Conservation (phyloP, 2,113 vertebrate genomes). For the Geococcyx californianus region DNA sequence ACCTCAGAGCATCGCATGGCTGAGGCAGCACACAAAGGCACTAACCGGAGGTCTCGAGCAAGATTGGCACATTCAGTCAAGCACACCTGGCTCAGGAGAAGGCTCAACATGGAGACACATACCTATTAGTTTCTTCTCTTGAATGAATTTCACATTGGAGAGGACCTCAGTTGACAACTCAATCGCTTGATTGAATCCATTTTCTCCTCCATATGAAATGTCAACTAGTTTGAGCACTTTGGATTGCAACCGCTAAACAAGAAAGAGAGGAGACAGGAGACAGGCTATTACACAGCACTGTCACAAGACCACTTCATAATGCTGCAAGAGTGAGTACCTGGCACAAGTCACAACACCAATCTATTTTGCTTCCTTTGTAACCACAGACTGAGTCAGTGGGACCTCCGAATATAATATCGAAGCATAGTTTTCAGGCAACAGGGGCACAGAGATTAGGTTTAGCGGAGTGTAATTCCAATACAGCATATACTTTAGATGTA, state of each 20-base stretch:
- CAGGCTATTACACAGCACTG: neutral
- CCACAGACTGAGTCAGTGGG: neutral
- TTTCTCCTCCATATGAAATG: constrained; percentile 98
- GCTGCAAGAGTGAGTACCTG: neutral
- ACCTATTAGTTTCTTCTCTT: constrained; percentile 99
- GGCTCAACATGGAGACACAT: neutral
- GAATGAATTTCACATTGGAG: constrained; percentile 99
- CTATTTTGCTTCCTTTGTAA: neutral
- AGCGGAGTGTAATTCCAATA: neutral
- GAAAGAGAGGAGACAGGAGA: neutral
- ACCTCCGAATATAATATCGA: neutral
- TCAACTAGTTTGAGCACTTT: constrained; percentile 99
- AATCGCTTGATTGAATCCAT: constrained; percentile 99
- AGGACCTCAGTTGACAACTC: constrained; percentile 98
- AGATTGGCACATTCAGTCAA: neutral
- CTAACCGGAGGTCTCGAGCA: neutral
- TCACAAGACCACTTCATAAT: neutral
- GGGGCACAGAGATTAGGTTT: neutral
- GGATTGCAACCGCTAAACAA: constrained; percentile 90
- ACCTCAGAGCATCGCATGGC: neutral
- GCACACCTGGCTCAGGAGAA: neutral
- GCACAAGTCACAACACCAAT: neutral
- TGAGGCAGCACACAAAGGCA: neutral
- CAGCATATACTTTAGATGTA: neutral
- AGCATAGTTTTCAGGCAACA: neutral